Percentiles rank a stretch among this genome's conserved stretches.
These are phyloP conservation scores for Dichetophora obliterata DNA, from an alignment of 2,888 invertebrate genomes.

Conservation along the genomic window DNA sequence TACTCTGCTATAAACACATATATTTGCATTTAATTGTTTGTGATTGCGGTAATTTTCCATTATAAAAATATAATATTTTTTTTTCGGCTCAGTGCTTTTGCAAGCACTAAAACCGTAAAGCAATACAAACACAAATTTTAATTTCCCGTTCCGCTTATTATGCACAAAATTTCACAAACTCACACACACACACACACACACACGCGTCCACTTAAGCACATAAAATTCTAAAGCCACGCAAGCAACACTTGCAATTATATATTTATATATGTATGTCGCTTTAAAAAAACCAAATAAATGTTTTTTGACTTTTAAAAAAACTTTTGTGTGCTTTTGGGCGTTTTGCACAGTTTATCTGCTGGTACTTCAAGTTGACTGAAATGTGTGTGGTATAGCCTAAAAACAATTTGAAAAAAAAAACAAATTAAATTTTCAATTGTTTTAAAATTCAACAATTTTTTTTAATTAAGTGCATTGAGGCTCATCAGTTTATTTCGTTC, in stretches of 20 bases:
- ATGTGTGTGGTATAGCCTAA: too few relatives aligned
- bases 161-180: not conserved
- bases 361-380: too few relatives aligned
- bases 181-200: not conserved
- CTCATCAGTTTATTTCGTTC: too few relatives aligned
- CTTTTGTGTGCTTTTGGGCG: too few relatives aligned
- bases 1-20: not conserved
- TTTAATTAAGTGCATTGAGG: too few relatives aligned
- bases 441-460: too few relatives aligned
- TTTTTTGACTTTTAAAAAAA: too few relatives aligned
- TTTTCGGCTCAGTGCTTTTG: not conserved
- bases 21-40: constrained; percentile 33
- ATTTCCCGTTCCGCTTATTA: constrained; percentile 21
- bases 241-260: not conserved
- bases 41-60: constrained; percentile 38
- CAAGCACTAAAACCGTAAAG: not conserved
- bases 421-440: too few relatives aligned
- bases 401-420: too few relatives aligned
- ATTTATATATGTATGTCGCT: not conserved
- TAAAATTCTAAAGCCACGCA: not conserved
- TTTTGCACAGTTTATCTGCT: too few relatives aligned
- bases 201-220: not conserved
- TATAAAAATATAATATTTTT: constrained; percentile 22
- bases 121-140: constrained; percentile 22
- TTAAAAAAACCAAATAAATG: too few relatives aligned